Conservation (phyloP, 2,888 invertebrate species). For the Epinotia brunnichana region DNA sequence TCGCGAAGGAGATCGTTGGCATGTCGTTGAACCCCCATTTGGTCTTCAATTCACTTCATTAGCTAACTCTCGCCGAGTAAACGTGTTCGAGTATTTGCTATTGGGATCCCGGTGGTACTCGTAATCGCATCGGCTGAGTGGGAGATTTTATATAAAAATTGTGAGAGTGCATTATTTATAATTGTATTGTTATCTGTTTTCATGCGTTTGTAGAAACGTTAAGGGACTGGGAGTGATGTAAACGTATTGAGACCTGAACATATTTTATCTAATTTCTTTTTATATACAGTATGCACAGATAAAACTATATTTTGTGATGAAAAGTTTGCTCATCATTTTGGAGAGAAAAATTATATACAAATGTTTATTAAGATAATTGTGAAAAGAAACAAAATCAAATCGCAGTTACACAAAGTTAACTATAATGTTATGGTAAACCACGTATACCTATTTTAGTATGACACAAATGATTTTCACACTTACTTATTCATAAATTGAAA, state of each 20-base stretch:
- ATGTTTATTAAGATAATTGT: too few species aligned
- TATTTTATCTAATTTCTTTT: too few species aligned
- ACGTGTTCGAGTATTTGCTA: conserved; percentile 45
- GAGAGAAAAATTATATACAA: too few species aligned
- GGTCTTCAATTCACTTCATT: conserved; percentile 69
- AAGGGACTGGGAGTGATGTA: not conserved
- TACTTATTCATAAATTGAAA: not conserved
- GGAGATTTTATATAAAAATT: not conserved
- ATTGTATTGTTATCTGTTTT: not conserved
- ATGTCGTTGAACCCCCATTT: conserved; percentile 67
- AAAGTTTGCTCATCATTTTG: not conserved
- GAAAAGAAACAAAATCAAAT: too few species aligned
- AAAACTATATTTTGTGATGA: not conserved
- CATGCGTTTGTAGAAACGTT: not conserved
- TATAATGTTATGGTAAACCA: too few species aligned
- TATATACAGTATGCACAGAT: not conserved
- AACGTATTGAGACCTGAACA: not conserved
- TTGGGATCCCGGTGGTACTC: conserved; percentile 42
- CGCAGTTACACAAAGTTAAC: too few species aligned
- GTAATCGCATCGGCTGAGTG: conserved; percentile 41
- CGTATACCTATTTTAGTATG: too few species aligned
- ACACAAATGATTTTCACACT: not conserved
- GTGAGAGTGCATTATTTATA: not conserved
- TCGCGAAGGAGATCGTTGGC: conserved; percentile 63
- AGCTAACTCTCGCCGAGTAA: conserved; percentile 55